These are phyloP conservation scores for Xenopus laevis DNA, from an alignment of 2,113 vertebrate genomes.

Conservation along the genomic window DNA sequence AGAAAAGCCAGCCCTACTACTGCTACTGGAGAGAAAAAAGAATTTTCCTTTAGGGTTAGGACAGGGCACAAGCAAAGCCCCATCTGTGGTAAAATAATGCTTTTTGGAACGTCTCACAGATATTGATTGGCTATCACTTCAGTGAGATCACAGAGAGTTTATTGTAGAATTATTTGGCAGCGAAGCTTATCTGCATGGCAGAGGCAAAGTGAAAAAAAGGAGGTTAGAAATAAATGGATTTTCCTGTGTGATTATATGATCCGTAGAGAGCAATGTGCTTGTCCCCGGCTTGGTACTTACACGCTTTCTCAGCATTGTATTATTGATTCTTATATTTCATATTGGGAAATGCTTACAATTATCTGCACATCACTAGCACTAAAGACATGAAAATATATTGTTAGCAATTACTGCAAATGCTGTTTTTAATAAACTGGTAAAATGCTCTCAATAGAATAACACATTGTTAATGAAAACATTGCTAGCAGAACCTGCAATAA, in stretches of 20 bases:
- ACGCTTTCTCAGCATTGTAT: too few relatives aligned
- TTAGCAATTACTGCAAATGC: too few relatives aligned
- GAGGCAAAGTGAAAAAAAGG: not conserved
- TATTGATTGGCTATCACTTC: constrained; percentile 21
- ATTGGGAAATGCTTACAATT: too few relatives aligned
- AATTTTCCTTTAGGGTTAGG: constrained; percentile 26
- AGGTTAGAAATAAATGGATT: not conserved
- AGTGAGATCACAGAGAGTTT: constrained; percentile 11
- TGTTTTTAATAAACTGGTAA: too few relatives aligned
- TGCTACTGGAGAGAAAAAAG: not conserved
- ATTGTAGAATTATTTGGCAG: constrained; percentile 24
- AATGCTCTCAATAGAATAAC: too few relatives aligned
- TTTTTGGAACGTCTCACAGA: constrained; percentile 27
- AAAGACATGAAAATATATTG: too few relatives aligned
- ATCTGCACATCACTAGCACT: too few relatives aligned
- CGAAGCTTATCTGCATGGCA: not conserved
- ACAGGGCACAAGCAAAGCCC: constrained; percentile 1
- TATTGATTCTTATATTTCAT: too few relatives aligned
- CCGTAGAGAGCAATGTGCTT: not conserved
- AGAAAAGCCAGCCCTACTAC: not conserved
- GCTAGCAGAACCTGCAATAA: too few relatives aligned
- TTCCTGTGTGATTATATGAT: too few relatives aligned
- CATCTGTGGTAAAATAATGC: not conserved
- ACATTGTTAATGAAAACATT: too few relatives aligned
- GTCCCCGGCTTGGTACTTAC: too few relatives aligned